Evolutionary conservation across 2,888 invertebrate genomes (phyloP).

Genomic region (Sesia apiformis): DNA sequence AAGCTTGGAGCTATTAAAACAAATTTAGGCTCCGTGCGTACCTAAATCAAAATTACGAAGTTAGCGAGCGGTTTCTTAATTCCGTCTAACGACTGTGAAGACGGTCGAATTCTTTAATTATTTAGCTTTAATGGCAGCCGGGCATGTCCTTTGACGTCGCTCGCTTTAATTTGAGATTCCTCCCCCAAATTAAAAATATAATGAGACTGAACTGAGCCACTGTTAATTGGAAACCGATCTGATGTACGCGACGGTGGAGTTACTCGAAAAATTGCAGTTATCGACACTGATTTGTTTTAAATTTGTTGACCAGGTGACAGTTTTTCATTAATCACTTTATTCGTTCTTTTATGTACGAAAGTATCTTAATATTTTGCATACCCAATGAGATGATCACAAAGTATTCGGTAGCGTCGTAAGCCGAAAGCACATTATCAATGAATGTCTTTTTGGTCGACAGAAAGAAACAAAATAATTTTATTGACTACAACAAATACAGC

Average conservation of each 20-base stretch:
- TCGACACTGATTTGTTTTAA: constrained; percentile 7
- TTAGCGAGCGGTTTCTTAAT: constrained; percentile 55
- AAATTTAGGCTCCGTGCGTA: constrained; percentile 1
- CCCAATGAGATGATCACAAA: no score
- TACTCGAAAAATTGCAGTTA: neutral
- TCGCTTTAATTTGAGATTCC: constrained; percentile 69
- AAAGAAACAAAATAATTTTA: no score
- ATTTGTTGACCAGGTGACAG: neutral
- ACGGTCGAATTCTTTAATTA: constrained; percentile 72
- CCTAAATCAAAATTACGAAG: constrained; percentile 57
- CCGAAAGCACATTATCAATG: no score
- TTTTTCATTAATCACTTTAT: neutral
- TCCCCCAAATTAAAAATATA: constrained; percentile 75
- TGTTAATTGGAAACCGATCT: constrained; percentile 75
- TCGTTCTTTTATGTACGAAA: no score
- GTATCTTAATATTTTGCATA: no score
- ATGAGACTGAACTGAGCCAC: constrained; percentile 64
- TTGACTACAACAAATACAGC: no score
- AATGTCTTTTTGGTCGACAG: no score
- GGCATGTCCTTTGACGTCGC: constrained; percentile 69
- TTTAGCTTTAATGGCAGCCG: constrained; percentile 69
- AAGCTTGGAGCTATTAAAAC: neutral
- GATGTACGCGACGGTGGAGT: constrained; percentile 28
- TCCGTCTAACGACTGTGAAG: constrained; percentile 61
- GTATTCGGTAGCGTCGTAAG: no score